Evolutionary conservation across 2,113 vertebrate species (phyloP), one percentile per base, ranked within the genome.

Genomic region (Scalopus aquaticus): DNA sequence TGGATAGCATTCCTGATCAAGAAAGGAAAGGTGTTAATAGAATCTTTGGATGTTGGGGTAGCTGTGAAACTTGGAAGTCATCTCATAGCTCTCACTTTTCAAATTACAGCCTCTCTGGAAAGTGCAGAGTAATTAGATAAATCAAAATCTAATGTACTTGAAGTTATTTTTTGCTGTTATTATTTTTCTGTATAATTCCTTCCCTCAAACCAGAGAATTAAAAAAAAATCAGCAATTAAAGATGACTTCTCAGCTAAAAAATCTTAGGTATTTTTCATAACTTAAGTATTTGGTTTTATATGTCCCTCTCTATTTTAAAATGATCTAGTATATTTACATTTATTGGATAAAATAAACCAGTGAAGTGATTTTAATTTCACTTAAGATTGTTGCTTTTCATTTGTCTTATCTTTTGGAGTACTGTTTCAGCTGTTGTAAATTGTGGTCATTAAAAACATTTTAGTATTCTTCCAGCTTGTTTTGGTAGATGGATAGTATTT

Each of bases 391-490:
- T 83, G 54, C 49, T 85, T 96, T 91, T 94, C 24, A 77, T 82
- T 92, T 72, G 22, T 42, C 39, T 84, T 90, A 13, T 88, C 79
- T 96, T 90, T 60, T 79, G 3, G 24, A 78, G 39, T 39, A 49
- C 5, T 91, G 0, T 88, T 82, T 90, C n/a, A 87, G 54, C 26
- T 85, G 2, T 72, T 86, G 79, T 22, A 56, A 79, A 78, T 51
- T 88, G 24, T 80, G 54, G 30, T 46, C 82, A 51, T 92, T 92
- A 64, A 85, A n/a, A 95, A 69, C 85, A 64, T 87, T 89, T 93
- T 35, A 77, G 26, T 73, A 54, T 80, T 72, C 44, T 93, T 95
- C 69, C 39, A 74, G 30, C n/a, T 91, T 76, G 19, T 85, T 90
- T 92, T 92, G 77, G 67, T 87, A 62, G 51, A 13, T 92, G 22